Evolutionary conservation across 2,113 vertebrate species (phyloP), one percentile per base, ranked within the genome.

Genomic region (Hoplias malabaricus): DNA sequence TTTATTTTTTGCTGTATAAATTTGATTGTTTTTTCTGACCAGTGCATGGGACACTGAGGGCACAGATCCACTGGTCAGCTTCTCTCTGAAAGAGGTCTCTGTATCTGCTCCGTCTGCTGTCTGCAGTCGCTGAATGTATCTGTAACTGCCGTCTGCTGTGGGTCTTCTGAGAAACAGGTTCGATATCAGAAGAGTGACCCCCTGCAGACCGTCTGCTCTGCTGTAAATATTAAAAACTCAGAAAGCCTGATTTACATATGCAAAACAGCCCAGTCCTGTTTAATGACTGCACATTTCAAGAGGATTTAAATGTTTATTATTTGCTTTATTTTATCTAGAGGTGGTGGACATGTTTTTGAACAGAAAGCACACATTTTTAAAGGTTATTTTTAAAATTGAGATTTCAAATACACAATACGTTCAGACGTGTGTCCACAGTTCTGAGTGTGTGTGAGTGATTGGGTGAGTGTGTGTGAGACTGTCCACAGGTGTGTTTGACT

Each of bases 361-460:
- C 57, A 90, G 88, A 56, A 89, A 86, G 74, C 77, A 90, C 89
- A 90, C 86, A 84, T 85, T 75, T 84, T 29, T 1, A 21, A 82
- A 87, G 85, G 77, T 89, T 85, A 86, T 85, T 70, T 88, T 84
- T 82, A 85, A 11, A 69, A 87, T 89, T 87, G 82, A 90, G 82
- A 74, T 67, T 77, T 85, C 77, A 89, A 89, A 77, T 53, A 90
- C 88, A 90, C 66, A 63, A 23, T 62, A 83, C 87, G 85, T 89
- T 87, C 89, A 86, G 88, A 89, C 89, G 75, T 81, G 48, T n/a
- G 6, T 33, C 63, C 34, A 4, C 57, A 46, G 25, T 43, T 12
- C 21, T 50, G 62, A 33, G 19, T 25, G 21, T 42, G 13, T 8
- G n/a, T n/a, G n/a, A n/a, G n/a, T n/a, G n/a, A n/a, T n/a, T n/a